Evolutionary conservation across 2,113 vertebrate species (phyloP), one percentile per base, ranked within the genome.

Genomic region (Columba janthina): DNA sequence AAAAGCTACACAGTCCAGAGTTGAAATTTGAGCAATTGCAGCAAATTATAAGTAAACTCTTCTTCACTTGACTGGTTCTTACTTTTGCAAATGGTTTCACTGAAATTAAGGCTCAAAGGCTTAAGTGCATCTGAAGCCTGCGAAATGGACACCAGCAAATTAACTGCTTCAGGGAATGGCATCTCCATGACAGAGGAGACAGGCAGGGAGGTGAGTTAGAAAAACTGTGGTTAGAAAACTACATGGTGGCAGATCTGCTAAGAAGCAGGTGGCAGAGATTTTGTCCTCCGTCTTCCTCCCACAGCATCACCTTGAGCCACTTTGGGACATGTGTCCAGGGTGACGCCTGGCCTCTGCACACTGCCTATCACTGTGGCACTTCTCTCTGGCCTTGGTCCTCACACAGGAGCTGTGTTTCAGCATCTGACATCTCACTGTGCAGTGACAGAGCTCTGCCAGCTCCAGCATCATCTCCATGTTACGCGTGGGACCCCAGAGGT

Each of bases 31-130:
- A 90, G 53, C 48, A 87, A 82, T 75, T 85, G 61, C 61, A 81
- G 44, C 44, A 93, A 90, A 92, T 93, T 78, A 56, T 25, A 84
- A 54, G 90, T 81, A 90, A 89, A 86, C 57, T 84, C 57, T 73
- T 94, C 62, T 81, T 86, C 50, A 32, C n/a, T 81, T 78, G 51
- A 64, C 44, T 46, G 67, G 17, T 71, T 86, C 44, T 93, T 40
- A 58, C 57, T 93, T 88, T 64, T 88, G 48, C 28, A 90, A 93
- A 65, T 75, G n/a, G 72, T 77, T 86, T 94, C 51, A 48, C 34
- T 91, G 56, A 67, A 79, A 58, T 70, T 92, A 73, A 87, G 70
- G 66, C 42, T 86, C 29, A 36, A 75, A 91, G 28, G 28, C 50
- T 72, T 89, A 69, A 88, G 34, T 60, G 61, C 22, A 31, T 50